These are phyloP conservation scores for Muntiacus reevesi DNA, from an alignment of 2,113 vertebrate species.

Conservation along the genomic window DNA sequence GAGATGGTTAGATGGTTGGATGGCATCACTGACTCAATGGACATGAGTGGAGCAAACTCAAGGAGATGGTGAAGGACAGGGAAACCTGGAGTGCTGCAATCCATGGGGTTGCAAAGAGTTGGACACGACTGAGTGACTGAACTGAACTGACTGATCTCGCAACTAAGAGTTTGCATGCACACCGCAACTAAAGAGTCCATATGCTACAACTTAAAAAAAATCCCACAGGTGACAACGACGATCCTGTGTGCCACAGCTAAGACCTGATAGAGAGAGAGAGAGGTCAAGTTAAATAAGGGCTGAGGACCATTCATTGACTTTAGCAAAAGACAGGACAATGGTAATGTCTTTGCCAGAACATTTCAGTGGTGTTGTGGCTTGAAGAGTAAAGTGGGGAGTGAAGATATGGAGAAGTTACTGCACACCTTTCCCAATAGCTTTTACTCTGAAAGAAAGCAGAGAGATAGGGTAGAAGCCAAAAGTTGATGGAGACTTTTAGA, in stretches of 20 bases:
- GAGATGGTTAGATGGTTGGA: neutral
- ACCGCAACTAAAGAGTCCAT: neutral
- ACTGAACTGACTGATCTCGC: neutral
- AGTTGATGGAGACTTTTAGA: neutral
- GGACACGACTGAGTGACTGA: neutral
- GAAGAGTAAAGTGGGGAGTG: neutral
- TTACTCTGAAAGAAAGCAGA: neutral
- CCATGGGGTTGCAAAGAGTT: neutral
- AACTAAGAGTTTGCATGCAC: neutral
- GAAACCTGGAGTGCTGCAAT: neutral
- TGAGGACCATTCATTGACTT: neutral
- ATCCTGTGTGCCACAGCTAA: neutral
- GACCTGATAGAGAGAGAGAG: neutral
- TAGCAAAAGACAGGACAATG: neutral
- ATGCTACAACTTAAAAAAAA: neutral
- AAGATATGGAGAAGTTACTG: neutral
- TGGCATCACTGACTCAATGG: neutral
- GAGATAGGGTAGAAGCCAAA: neutral
- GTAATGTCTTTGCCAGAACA: neutral
- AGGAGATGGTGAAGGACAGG: neutral
- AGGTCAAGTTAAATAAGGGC: neutral
- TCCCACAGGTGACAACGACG: fast-evolving
- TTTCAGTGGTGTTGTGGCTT: neutral
- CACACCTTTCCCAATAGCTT: neutral
- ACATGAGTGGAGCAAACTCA: neutral